Evolutionary conservation across 2,888 invertebrate genomes (phyloP).

Genomic region (Agrotis segetum): DNA sequence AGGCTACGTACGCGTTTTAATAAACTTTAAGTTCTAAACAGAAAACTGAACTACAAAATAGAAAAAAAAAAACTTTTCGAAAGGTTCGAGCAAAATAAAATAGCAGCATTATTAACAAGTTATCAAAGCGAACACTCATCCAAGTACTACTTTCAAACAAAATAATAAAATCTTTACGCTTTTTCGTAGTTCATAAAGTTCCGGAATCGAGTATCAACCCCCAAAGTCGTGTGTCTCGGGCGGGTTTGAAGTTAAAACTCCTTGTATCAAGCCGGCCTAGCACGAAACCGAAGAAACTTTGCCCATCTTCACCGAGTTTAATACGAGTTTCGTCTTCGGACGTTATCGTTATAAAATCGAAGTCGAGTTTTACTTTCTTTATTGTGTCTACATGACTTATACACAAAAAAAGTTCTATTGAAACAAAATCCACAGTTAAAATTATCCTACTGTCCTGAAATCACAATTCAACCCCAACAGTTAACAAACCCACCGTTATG

Average conservation of each 20-base stretch:
- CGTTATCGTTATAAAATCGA: conserved; percentile 82
- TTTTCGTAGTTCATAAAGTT: conserved; percentile 77
- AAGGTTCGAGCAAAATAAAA: background rate
- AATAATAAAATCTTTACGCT: conserved; percentile 66
- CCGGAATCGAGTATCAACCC: conserved; percentile 75
- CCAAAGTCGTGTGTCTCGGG: conserved; percentile 71
- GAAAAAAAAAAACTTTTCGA: too few relatives aligned
- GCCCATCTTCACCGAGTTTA: conserved; percentile 79
- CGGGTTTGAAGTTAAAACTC: conserved; percentile 77
- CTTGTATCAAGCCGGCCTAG: conserved; percentile 74
- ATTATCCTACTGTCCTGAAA: background rate
- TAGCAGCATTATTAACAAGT: conserved; percentile 8
- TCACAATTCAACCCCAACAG: background rate
- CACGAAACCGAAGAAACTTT: conserved; percentile 77
- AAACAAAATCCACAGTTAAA: background rate
- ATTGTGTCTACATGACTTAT: conserved; percentile 20
- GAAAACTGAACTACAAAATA: background rate
- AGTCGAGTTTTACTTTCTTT: conserved; percentile 73
- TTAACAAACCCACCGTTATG: background rate
- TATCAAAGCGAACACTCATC: conserved; percentile 54
- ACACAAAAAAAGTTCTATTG: background rate
- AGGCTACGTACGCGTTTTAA: background rate
- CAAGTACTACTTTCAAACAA: conserved; percentile 64
- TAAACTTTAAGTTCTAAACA: background rate
- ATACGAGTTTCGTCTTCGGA: conserved; percentile 79